phyloP scores from a whole-genome alignment of 2,113 vertebrate species.

The Kryptolebias marmoratus region DNA sequence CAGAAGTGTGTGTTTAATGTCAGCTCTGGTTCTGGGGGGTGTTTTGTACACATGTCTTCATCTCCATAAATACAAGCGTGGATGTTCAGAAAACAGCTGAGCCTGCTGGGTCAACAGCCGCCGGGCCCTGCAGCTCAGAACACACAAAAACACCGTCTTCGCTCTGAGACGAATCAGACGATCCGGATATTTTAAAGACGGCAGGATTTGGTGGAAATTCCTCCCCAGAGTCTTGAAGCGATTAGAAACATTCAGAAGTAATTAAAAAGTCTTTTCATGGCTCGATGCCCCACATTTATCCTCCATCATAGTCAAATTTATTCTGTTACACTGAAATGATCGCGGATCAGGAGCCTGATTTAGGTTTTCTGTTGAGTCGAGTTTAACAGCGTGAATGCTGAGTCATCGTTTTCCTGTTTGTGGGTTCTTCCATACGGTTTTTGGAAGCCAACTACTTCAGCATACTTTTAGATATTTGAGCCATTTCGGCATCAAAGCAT shows the following conservation, averaged over 20 bases:
- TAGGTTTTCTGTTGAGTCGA: too few species aligned
- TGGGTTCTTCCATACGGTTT: too few species aligned
- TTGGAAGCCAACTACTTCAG: too few species aligned
- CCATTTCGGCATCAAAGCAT: too few species aligned
- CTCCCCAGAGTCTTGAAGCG: conserved; percentile 19
- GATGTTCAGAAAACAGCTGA: conserved; percentile 53
- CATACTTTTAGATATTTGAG: too few species aligned
- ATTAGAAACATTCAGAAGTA: conserved; percentile 38
- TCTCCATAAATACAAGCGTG: conserved; percentile 12
- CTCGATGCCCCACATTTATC: conserved; percentile 6
- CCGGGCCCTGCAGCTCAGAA: neutral
- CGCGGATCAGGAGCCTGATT: too few species aligned
- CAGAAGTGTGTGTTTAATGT: conserved; percentile 34
- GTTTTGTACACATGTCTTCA: conserved; percentile 69
- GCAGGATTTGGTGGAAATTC: neutral
- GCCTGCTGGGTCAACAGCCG: conserved; percentile 14
- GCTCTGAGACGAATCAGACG: neutral
- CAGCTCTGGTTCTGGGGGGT: conserved; percentile 10
- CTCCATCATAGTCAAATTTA: conserved; percentile 12
- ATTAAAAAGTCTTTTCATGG: conserved; percentile 19
- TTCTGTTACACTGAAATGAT: conserved; percentile 14
- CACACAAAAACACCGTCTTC: neutral
- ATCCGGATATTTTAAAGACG: too few species aligned
- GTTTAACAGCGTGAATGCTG: too few species aligned
- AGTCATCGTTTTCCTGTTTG: too few species aligned